phyloP scores from a whole-genome alignment of 1,140 invertebrate species.

The Drosophila eugracilis region DNA sequence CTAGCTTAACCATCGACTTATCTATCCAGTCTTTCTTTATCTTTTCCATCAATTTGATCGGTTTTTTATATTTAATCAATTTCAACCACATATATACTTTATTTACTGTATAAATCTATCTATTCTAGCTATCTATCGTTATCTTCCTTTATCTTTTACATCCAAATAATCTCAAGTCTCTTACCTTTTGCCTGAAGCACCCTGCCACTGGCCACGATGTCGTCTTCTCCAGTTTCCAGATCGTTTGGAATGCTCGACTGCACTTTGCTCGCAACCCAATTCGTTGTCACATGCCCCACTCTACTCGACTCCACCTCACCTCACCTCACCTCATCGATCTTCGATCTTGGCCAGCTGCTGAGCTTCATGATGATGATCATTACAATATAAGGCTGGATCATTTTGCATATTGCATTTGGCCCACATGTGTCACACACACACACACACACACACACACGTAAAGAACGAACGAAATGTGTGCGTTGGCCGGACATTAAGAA shows the following conservation, averaged over 20 bases:
- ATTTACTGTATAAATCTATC: no score
- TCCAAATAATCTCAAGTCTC: background rate
- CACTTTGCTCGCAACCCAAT: constrained; percentile 47
- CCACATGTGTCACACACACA: constrained; percentile 69
- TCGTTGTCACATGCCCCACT: constrained; percentile 24
- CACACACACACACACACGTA: no score
- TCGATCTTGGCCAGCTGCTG: constrained; percentile 7
- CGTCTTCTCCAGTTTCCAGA: constrained; percentile 17
- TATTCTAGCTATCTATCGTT: background rate
- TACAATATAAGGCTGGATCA: constrained; percentile 14
- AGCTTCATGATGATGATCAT: constrained; percentile 21
- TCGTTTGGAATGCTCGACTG: constrained; percentile 44
- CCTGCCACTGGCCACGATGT: constrained; percentile 8
- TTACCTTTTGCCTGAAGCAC: constrained; percentile 19
- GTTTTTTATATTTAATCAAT: no score
- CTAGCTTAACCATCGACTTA: no score
- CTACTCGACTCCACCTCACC: no score
- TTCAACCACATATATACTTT: no score
- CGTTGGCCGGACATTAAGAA: constrained; percentile 37
- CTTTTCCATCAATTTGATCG: background rate
- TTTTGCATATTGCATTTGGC: constrained; percentile 59
- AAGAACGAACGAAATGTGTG: constrained; percentile 36
- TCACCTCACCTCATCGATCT: background rate
- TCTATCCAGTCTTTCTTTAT: background rate
- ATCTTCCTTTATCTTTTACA: no score